phyloP scores from a whole-genome alignment of 2,113 vertebrate genomes.

The Triplophysa siluroides region DNA sequence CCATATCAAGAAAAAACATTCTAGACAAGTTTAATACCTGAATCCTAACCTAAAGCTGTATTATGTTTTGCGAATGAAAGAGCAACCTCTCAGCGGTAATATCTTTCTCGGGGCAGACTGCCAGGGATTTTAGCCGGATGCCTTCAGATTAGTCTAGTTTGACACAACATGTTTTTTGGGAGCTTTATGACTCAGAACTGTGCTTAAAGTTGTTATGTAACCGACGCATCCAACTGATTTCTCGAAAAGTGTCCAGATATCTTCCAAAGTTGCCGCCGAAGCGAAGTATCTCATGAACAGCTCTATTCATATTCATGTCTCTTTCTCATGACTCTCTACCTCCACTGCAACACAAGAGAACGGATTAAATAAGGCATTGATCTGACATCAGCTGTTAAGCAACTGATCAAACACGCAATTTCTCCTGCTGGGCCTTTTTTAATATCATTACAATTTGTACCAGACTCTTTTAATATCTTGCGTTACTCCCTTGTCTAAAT shows the following conservation, averaged over 20 bases:
- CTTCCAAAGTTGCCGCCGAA: neutral
- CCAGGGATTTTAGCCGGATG: neutral
- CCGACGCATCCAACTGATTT: constrained; percentile 8
- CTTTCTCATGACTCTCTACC: constrained; percentile 1
- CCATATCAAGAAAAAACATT: too few species aligned
- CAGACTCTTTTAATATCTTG: neutral
- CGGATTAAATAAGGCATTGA: constrained; percentile 31
- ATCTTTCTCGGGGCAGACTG: neutral
- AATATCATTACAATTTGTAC: neutral
- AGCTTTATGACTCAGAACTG: constrained; percentile 30
- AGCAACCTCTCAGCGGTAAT: too few species aligned
- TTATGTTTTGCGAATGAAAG: too few species aligned
- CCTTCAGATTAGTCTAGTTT: constrained; percentile 10
- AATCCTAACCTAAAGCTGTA: too few species aligned
- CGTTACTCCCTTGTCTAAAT: neutral
- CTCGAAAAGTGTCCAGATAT: neutral
- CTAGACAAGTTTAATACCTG: too few species aligned
- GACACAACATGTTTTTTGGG: constrained; percentile 13
- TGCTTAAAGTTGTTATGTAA: constrained; percentile 28
- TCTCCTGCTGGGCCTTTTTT: constrained; percentile 17
- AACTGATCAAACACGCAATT: constrained; percentile 18
- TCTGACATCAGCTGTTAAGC: constrained; percentile 20
- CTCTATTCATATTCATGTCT: neutral
- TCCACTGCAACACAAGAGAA: neutral
- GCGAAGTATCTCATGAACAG: neutral